Evolutionary conservation across 1,140 invertebrate species (phyloP).

Genomic region (Mylabris phalerata): DNA sequence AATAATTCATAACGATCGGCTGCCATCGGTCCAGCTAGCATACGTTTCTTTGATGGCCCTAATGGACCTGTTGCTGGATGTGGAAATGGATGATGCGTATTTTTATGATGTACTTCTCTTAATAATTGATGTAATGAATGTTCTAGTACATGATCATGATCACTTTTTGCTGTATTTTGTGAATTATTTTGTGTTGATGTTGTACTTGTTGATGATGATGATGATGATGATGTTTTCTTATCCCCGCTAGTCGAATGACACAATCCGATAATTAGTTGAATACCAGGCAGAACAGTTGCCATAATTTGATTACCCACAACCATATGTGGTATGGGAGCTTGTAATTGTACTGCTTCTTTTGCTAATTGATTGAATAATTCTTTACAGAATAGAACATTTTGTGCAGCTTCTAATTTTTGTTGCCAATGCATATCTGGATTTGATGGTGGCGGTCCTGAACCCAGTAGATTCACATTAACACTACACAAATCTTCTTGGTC

Average conservation of each 20-base stretch:
- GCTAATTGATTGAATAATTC: constrained; percentile 93
- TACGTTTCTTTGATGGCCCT: constrained; percentile 81
- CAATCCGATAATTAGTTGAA: constrained; percentile 75
- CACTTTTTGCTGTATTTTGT: constrained; percentile 48
- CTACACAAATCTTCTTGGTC: constrained; percentile 80
- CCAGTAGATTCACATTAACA: constrained; percentile 65
- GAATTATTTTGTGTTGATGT: constrained; percentile 42
- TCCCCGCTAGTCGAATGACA: constrained; percentile 68
- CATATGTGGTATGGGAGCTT: constrained; percentile 90
- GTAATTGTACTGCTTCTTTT: constrained; percentile 87
- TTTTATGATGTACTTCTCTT: constrained; percentile 84
- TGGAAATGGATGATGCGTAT: constrained; percentile 88
- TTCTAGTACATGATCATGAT: constrained; percentile 93
- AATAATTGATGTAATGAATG: constrained; percentile 92
- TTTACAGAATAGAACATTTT: constrained; percentile 96
- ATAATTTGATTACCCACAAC: constrained; percentile 96
- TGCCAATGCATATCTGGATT: constrained; percentile 85
- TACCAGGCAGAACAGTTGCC: constrained; percentile 88
- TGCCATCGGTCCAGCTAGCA: constrained; percentile 84
- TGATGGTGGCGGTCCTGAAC: constrained; percentile 53
- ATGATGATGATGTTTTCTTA: constrained; percentile 45
- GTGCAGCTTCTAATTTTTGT: constrained; percentile 88
- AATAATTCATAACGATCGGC: constrained; percentile 78
- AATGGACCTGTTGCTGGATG: constrained; percentile 89
- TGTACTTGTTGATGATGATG: constrained; percentile 60